Evolutionary conservation across 2,113 vertebrate genomes (phyloP).

Genomic region (Platichthys flesus): DNA sequence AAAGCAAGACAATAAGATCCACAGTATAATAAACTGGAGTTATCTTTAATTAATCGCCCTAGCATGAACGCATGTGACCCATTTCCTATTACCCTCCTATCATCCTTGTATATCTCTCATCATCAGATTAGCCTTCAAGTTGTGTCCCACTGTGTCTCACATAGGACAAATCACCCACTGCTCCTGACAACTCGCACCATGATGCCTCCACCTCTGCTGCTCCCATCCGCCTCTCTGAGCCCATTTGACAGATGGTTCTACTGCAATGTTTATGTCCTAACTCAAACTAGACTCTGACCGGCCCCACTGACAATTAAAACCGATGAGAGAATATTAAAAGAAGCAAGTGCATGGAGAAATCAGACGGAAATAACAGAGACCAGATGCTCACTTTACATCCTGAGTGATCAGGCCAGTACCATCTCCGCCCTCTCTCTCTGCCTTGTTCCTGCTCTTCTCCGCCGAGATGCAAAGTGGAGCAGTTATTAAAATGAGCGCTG

Average conservation of each 20-base stretch:
- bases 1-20: not conserved
- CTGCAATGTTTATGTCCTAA: slow-evolving; percentile 62
- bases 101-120: slow-evolving; percentile 14
- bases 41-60: not conserved
- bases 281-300: slow-evolving; percentile 52
- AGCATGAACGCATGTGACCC: not conserved
- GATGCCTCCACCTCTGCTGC: slow-evolving; percentile 29
- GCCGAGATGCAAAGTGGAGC: slow-evolving; percentile 51
- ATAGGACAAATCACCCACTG: slow-evolving; percentile 18
- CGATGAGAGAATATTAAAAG: slow-evolving; percentile 64
- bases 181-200: slow-evolving; percentile 20
- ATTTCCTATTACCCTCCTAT: not conserved
- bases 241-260: slow-evolving; percentile 66
- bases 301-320: slow-evolving; percentile 68
- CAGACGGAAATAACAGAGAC: slow-evolving; percentile 58
- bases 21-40: not conserved
- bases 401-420: slow-evolving; percentile 16
- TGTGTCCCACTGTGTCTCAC: slow-evolving; percentile 1
- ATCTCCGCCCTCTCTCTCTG: slow-evolving; percentile 3
- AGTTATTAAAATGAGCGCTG: slow-evolving; percentile 34
- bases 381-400: slow-evolving; percentile 57
- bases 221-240: slow-evolving; percentile 22
- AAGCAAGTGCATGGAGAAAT: slow-evolving; percentile 46
- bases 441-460: not conserved
- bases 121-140: slow-evolving; percentile 39